Evolutionary conservation across 1,140 invertebrate genomes (phyloP).

Genomic region (Globodera ellingtonae): DNA sequence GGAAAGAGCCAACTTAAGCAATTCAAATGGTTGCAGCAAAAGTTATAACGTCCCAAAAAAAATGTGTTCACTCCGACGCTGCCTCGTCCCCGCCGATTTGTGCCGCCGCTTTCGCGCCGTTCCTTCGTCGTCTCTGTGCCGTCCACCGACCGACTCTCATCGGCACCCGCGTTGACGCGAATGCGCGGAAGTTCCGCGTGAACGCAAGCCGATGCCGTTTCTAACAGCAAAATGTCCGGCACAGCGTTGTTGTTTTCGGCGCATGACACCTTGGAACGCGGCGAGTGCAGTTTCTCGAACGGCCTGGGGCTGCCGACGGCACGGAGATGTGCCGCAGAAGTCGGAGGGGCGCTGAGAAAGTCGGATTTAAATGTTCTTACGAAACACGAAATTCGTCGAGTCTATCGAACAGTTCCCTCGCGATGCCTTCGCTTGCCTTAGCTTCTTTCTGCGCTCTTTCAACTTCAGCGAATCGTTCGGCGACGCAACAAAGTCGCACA

Average conservation of each 20-base stretch:
- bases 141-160: not conserved
- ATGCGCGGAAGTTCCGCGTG: constrained; percentile 5
- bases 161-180: not conserved
- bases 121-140: not conserved
- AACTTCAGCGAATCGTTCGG: constrained; percentile 6
- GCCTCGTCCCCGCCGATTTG: not conserved
- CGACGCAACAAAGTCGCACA: not conserved
- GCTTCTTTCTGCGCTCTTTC: constrained; percentile 1
- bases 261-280: not conserved
- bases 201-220: not conserved
- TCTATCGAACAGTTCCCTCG: not conserved
- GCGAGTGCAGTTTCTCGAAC: not conserved
- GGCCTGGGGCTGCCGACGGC: not conserved
- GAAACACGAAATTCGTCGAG: too few relatives aligned
- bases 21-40: not conserved
- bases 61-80: not conserved
- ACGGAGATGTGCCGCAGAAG: not conserved
- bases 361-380: too few relatives aligned
- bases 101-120: not conserved
- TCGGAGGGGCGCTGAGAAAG: not conserved
- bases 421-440: not conserved
- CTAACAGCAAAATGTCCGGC: not conserved
- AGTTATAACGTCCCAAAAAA: not conserved
- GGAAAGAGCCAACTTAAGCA: not conserved
- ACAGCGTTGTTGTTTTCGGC: constrained; percentile 1